Percentiles rank a stretch among this genome's conserved stretches.
phyloP scores from a whole-genome alignment of 2,888 invertebrate species.

The Orchesella flavescens region DNA sequence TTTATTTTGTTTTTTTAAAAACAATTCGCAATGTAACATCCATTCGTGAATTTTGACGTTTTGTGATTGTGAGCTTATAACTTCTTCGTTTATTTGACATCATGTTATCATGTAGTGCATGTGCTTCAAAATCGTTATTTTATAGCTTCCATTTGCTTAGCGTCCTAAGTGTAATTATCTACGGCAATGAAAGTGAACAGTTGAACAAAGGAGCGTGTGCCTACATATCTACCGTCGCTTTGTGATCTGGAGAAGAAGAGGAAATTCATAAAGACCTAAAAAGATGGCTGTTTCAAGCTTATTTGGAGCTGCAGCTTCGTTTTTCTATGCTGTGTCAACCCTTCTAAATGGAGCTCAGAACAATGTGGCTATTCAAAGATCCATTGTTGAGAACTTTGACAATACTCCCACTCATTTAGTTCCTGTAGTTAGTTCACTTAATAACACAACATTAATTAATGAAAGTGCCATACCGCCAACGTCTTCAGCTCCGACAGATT shows the following conservation, averaged over 20 bases:
- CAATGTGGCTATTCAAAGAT: conserved; percentile 60
- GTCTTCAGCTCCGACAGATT: background rate
- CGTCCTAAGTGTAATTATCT: too few relatives aligned
- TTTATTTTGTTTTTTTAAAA: background rate
- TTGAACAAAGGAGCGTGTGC: too few relatives aligned
- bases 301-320: conserved; percentile 67
- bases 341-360: conserved; percentile 68
- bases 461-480: conserved; percentile 38
- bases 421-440: conserved; percentile 24
- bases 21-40: background rate
- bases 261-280: background rate
- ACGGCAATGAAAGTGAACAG: too few relatives aligned
- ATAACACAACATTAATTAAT: background rate
- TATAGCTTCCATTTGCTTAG: too few relatives aligned
- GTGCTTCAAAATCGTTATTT: too few relatives aligned
- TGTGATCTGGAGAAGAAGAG: background rate
- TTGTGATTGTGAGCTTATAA: background rate
- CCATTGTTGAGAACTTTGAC: conserved; percentile 57
- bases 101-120: background rate
- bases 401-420: conserved; percentile 46
- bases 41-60: background rate
- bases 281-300: conserved; percentile 51
- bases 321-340: conserved; percentile 70
- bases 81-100: background rate
- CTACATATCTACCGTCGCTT: too few relatives aligned